Evolutionary conservation across 2,888 invertebrate species (phyloP).

Genomic region (Alloscopus bannaensis): DNA sequence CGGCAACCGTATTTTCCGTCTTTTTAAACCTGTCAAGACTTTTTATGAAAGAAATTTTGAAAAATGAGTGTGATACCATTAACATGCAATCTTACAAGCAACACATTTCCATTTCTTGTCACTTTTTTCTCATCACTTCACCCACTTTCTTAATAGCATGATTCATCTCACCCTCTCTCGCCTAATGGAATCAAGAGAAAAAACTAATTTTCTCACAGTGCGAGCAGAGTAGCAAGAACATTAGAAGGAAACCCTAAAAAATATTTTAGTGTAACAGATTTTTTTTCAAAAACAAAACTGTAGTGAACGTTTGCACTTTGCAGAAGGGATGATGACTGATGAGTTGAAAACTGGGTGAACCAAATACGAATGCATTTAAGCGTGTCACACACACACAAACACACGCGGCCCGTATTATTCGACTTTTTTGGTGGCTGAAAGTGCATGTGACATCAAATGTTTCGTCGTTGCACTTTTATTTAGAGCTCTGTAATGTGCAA

Average conservation of each 20-base stretch:
- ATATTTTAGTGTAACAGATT: neutral
- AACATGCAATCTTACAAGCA: too few species aligned
- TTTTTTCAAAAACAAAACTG: neutral
- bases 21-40: too few species aligned
- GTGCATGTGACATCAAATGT: neutral
- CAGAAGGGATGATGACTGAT: neutral
- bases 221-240: too few species aligned
- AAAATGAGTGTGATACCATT: too few species aligned
- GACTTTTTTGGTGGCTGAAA: neutral
- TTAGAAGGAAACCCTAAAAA: too few species aligned
- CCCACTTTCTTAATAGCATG: conserved; percentile 32
- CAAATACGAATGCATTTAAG: neutral
- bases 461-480: neutral
- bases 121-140: conserved; percentile 58
- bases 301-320: too few species aligned
- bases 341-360: conserved; percentile 22
- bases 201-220: neutral
- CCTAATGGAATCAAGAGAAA: neutral
- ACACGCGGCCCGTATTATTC: neutral
- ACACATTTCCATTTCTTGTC: conserved; percentile 45
- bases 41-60: too few species aligned
- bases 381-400: neutral
- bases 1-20: too few species aligned
- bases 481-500: neutral
- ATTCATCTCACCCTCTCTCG: neutral